These are phyloP conservation scores for Metaphire vulgaris DNA, from an alignment of 1,140 invertebrate genomes.

Conservation along the genomic window DNA sequence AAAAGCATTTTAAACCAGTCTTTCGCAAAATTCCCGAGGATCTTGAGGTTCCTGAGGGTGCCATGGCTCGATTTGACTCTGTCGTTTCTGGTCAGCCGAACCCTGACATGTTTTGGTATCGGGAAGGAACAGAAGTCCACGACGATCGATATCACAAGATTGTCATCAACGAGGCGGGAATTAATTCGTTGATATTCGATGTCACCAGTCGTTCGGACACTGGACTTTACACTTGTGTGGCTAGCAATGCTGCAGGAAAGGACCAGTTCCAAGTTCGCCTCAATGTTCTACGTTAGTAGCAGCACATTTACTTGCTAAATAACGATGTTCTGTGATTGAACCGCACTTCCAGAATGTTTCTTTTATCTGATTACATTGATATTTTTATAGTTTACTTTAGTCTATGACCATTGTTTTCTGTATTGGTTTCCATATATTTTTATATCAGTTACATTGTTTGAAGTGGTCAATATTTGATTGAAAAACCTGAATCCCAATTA, in stretches of 20 bases:
- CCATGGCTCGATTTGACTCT: slow-evolving; percentile 77
- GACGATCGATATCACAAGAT: slow-evolving; percentile 89
- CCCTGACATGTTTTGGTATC: slow-evolving; percentile 80
- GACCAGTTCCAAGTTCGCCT: slow-evolving; percentile 46
- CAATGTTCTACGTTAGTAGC: slow-evolving; percentile 45
- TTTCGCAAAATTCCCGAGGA: slow-evolving; percentile 82
- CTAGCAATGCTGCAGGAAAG: slow-evolving; percentile 48
- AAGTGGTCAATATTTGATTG: no score
- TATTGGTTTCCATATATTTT: no score
- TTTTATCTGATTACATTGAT: no score
- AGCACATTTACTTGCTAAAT: no score
- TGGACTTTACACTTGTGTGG: slow-evolving; percentile 58
- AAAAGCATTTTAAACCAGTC: slow-evolving; percentile 62
- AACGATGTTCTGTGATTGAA: no score
- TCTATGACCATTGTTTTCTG: no score
- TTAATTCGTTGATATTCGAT: slow-evolving; percentile 90
- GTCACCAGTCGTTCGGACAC: slow-evolving; percentile 72
- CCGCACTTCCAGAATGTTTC: no score
- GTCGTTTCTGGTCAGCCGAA: slow-evolving; percentile 86
- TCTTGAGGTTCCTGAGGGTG: slow-evolving; percentile 79
- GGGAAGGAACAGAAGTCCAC: slow-evolving; percentile 71
- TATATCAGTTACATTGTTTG: no score
- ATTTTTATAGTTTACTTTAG: no score
- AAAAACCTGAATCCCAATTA: no score
- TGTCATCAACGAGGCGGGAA: slow-evolving; percentile 91